Conservation (phyloP, 1,140 invertebrate species). For the Ceratina australensis region DNA sequence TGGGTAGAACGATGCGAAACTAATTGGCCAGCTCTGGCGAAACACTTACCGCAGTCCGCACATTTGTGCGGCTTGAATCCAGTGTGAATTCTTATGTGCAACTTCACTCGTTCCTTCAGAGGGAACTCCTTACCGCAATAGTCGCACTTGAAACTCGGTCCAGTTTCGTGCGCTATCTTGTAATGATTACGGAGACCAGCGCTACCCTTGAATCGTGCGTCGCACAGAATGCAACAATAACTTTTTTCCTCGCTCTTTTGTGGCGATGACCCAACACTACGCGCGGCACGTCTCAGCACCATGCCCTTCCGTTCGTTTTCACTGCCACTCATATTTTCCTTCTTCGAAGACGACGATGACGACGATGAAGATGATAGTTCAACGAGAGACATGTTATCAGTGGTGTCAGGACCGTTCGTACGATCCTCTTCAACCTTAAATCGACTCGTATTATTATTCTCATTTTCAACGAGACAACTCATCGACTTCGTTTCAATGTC, state of each 20-base stretch:
- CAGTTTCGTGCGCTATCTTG: conserved; percentile 78
- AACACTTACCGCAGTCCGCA: conserved; percentile 88
- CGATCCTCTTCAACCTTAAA: neutral
- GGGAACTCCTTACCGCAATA: conserved; percentile 88
- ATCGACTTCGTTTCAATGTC: conserved; percentile 70
- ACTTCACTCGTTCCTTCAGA: conserved; percentile 86
- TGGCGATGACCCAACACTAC: neutral
- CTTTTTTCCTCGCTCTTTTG: conserved; percentile 64
- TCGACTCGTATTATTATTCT: conserved; percentile 70
- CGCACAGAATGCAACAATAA: conserved; percentile 87
- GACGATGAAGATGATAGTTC: neutral
- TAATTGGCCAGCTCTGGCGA: conserved; percentile 89
- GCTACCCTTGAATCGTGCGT: conserved; percentile 85
- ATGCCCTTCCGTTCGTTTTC: neutral
- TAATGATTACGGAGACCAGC: conserved; percentile 86
- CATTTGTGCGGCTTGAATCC: conserved; percentile 94
- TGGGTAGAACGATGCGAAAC: conserved; percentile 94
- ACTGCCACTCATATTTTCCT: neutral
- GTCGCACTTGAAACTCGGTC: conserved; percentile 83
- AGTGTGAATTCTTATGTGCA: conserved; percentile 90
- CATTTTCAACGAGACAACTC: conserved; percentile 67
- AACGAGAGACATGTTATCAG: neutral
- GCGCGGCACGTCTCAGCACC: conserved; percentile 17
- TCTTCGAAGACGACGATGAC: neutral
- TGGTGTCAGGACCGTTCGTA: conserved; percentile 1